These are phyloP conservation scores for Urocynchramus pylzowi DNA, from an alignment of 2,113 vertebrate genomes.

Conservation along the genomic window DNA sequence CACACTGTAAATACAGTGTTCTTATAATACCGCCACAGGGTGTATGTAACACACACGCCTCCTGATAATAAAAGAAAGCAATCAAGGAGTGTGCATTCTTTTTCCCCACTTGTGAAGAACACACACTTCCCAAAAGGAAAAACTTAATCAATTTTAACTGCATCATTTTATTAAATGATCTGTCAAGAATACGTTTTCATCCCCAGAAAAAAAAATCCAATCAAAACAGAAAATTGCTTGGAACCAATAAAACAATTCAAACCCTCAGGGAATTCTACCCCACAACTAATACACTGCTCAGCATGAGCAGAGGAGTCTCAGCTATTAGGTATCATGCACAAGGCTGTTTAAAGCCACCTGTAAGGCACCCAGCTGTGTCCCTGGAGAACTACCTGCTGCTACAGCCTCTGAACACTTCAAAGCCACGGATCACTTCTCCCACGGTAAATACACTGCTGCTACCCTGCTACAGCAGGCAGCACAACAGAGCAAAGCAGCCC, in stretches of 20 bases:
- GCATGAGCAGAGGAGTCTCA: background rate
- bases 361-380: constrained; percentile 22
- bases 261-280: background rate
- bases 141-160: background rate
- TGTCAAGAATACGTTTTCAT: background rate
- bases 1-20: background rate
- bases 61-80: background rate
- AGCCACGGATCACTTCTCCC: background rate
- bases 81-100: background rate
- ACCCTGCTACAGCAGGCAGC: background rate
- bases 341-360: constrained; percentile 29
- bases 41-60: background rate
- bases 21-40: background rate
- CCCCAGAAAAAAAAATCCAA: background rate
- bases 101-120: background rate
- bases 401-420: constrained; percentile 33
- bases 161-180: constrained; percentile 29
- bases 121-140: background rate
- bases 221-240: background rate
- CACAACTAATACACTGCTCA: constrained; percentile 2
- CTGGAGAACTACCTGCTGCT: constrained; percentile 17
- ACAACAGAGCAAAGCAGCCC: constrained; percentile 2
- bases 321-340: background rate
- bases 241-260: background rate
- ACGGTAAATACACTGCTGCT: background rate